phyloP scores from a whole-genome alignment of 2,888 invertebrate genomes.

The Nephrotoma appendiculata region DNA sequence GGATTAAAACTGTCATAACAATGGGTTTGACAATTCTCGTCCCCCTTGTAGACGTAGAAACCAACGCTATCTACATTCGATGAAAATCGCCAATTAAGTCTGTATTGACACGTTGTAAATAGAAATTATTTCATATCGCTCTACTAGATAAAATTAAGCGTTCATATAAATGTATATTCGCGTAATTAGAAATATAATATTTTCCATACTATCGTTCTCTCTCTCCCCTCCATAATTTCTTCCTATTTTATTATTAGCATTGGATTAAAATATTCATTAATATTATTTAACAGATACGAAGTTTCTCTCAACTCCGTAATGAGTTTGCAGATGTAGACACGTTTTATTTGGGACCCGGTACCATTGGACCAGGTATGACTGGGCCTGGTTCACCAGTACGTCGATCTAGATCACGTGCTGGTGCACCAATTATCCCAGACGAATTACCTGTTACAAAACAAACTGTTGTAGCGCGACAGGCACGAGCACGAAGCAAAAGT shows the following conservation, averaged over 20 bases:
- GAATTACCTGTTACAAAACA: slow-evolving; percentile 25
- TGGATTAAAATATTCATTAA: not conserved
- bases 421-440: slow-evolving; percentile 34
- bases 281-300: slow-evolving; percentile 50
- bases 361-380: slow-evolving; percentile 28
- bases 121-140: not conserved
- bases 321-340: slow-evolving; percentile 86
- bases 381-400: slow-evolving; percentile 44
- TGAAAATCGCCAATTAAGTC: no score
- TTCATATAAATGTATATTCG: not conserved
- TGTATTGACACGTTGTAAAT: not conserved
- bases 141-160: not conserved
- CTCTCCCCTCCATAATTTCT: not conserved
- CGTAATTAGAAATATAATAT: not conserved
- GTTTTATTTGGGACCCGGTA: slow-evolving; percentile 61
- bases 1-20: no score
- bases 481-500: slow-evolving; percentile 70
- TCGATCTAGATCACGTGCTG: slow-evolving; percentile 48
- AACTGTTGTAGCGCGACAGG: slow-evolving; percentile 40
- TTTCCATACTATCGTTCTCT: not conserved
- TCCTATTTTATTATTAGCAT: not conserved
- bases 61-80: no score
- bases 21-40: no score
- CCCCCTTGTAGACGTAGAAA: no score
- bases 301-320: slow-evolving; percentile 84